A percentile compares a stretch with the other conserved stretches of the same genome.
Conservation (phyloP, 2,888 invertebrate genomes). For the Bursaphelenchus okinawaensis region DNA sequence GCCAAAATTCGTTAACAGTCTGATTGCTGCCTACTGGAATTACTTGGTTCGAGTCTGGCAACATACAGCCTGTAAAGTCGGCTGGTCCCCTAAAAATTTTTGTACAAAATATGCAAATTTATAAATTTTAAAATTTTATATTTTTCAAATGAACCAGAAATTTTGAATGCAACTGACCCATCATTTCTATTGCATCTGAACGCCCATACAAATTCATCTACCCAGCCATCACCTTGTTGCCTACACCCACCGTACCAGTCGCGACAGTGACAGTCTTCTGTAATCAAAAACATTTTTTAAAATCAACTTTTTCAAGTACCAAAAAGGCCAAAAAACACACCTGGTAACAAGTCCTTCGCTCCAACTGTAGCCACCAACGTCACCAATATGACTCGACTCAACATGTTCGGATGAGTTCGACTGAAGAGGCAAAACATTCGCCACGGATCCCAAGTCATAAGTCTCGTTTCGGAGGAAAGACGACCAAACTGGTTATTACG, state of each 20-base stretch:
- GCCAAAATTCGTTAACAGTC: slow-evolving; percentile 50
- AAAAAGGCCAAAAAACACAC: not conserved
- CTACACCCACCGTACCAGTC: slow-evolving; percentile 54
- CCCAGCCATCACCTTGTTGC: slow-evolving; percentile 39
- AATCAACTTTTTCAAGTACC: not conserved
- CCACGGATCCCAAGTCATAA: not conserved
- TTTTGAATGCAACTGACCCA: slow-evolving; percentile 13
- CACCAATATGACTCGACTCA: not conserved
- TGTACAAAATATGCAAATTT: not conserved
- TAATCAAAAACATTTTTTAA: slow-evolving; percentile 4
- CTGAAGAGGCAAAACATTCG: not conserved
- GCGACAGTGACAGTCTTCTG: slow-evolving; percentile 41
- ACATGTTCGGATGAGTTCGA: not conserved
- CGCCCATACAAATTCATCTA: slow-evolving; percentile 48
- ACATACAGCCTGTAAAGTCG: slow-evolving; percentile 28
- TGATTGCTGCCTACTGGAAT: slow-evolving; percentile 34
- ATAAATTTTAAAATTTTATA: slow-evolving; percentile 15
- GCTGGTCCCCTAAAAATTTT: slow-evolving; percentile 23
- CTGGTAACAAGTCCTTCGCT: slow-evolving; percentile 11
- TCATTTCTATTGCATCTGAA: slow-evolving; percentile 35
- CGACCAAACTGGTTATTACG: not conserved
- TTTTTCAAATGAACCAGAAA: slow-evolving; percentile 9
- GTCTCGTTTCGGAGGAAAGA: not conserved
- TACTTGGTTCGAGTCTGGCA: slow-evolving; percentile 14
- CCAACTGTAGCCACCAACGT: not conserved